These are phyloP conservation scores for Zaprionus obscuricornis DNA, from an alignment of 2,888 invertebrate genomes.

Conservation along the genomic window DNA sequence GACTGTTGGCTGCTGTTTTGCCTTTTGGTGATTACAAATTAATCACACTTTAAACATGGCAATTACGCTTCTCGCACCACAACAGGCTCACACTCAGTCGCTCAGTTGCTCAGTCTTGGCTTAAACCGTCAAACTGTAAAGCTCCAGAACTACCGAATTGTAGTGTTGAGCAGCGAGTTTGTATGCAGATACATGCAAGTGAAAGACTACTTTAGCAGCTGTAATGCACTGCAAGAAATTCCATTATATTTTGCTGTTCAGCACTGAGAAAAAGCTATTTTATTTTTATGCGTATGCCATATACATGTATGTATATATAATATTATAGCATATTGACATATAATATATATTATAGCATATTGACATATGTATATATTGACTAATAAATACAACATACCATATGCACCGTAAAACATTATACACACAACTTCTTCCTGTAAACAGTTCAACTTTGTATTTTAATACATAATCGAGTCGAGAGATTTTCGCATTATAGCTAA, in stretches of 20 bases:
- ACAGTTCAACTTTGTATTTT: conserved; percentile 77
- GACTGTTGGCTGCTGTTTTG: conserved; percentile 57
- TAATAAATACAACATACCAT: no score
- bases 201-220: no score
- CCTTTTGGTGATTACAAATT: conserved; percentile 77
- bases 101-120: conserved; percentile 2
- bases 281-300: no score
- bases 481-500: conserved; percentile 48
- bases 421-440: conserved; percentile 75
- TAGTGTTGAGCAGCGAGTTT: no score
- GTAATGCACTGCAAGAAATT: conserved; percentile 39
- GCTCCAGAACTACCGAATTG: no score
- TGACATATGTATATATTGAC: no score
- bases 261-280: conserved; percentile 11
- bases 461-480: conserved; percentile 73
- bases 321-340: no score
- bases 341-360: no score
- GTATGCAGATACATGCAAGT: no score
- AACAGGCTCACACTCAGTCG: conserved; percentile 31
- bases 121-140: conserved; percentile 22
- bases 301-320: no score
- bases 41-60: conserved; percentile 78
- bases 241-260: no score
- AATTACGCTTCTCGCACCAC: conserved; percentile 60
- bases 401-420: no score